Conservation (phyloP, 2,888 invertebrate genomes). For the Pinctada fucata region DNA sequence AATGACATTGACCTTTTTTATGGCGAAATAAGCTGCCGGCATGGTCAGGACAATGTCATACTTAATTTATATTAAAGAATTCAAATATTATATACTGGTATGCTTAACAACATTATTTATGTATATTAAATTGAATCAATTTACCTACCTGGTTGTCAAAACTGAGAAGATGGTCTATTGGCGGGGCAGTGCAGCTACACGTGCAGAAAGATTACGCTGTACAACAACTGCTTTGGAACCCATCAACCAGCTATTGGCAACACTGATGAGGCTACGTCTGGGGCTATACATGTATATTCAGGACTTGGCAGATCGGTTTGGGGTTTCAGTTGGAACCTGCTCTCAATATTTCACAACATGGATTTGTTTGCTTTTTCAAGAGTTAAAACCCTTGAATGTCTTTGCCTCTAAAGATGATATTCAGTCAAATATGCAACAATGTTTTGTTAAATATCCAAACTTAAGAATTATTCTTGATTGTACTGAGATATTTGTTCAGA, state of each 20-base stretch:
- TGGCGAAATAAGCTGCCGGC: too few species aligned
- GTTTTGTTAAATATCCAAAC: background rate
- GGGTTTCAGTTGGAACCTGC: conserved; percentile 18
- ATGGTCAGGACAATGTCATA: too few species aligned
- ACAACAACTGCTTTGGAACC: background rate
- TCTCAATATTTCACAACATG: conserved; percentile 32
- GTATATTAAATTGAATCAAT: too few species aligned
- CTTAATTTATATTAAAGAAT: too few species aligned
- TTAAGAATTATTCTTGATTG: conserved; percentile 11
- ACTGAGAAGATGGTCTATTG: background rate
- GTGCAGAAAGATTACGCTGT: background rate
- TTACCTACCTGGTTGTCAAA: background rate
- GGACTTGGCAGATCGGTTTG: conserved; percentile 28
- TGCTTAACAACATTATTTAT: too few species aligned
- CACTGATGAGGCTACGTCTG: background rate
- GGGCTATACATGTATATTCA: background rate
- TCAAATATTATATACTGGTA: too few species aligned
- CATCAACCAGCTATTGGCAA: background rate
- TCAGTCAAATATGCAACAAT: background rate
- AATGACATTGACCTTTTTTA: too few species aligned
- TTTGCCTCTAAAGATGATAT: conserved; percentile 4
- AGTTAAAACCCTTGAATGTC: too few species aligned
- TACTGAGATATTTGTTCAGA: conserved; percentile 17
- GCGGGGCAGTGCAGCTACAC: background rate
- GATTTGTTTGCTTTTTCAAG: conserved; percentile 4